These are phyloP conservation scores for Craterocephalus amniculus DNA, from an alignment of 2,797 vertebrate genomes.

Conservation along the genomic window DNA sequence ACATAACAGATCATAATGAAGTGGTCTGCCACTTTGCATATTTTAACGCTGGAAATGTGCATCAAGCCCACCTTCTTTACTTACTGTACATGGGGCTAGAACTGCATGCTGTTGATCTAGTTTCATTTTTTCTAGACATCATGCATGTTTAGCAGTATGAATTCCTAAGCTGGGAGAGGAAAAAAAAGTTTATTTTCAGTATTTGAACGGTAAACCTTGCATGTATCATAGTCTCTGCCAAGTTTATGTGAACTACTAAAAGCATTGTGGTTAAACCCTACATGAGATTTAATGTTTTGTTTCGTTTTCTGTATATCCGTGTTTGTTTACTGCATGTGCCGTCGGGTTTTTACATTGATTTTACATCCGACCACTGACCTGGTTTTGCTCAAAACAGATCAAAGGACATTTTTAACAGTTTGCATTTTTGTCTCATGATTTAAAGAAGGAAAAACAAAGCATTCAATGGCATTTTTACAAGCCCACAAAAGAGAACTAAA, in stretches of 20 bases:
- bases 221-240: slow-evolving; percentile 21
- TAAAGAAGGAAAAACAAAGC: slow-evolving; percentile 18
- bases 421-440: slow-evolving; percentile 27
- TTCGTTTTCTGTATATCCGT: slow-evolving; percentile 26
- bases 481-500: slow-evolving; percentile 23
- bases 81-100: slow-evolving; percentile 2
- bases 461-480: slow-evolving; percentile 55
- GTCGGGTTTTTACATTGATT: slow-evolving; percentile 36
- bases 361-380: slow-evolving; percentile 20
- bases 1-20: slow-evolving; percentile 33
- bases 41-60: slow-evolving; percentile 2
- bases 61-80: slow-evolving; percentile 18
- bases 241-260: slow-evolving; percentile 28
- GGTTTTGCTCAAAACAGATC: slow-evolving; percentile 33
- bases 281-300: slow-evolving; percentile 21
- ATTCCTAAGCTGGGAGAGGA: slow-evolving; percentile 22
- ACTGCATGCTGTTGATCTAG: slow-evolving; percentile 33
- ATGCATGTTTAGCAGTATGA: slow-evolving; percentile 14
- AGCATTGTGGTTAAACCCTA: slow-evolving; percentile 24
- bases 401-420: slow-evolving; percentile 57
- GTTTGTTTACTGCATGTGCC: slow-evolving; percentile 35
- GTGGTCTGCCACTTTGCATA: slow-evolving; percentile 21
- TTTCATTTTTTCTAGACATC: slow-evolving; percentile 43
- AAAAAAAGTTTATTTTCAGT: neutral
- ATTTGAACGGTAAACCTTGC: slow-evolving; percentile 31